These are phyloP conservation scores for Euspilapteryx auroguttella DNA, from an alignment of 2,888 invertebrate genomes.

Conservation along the genomic window DNA sequence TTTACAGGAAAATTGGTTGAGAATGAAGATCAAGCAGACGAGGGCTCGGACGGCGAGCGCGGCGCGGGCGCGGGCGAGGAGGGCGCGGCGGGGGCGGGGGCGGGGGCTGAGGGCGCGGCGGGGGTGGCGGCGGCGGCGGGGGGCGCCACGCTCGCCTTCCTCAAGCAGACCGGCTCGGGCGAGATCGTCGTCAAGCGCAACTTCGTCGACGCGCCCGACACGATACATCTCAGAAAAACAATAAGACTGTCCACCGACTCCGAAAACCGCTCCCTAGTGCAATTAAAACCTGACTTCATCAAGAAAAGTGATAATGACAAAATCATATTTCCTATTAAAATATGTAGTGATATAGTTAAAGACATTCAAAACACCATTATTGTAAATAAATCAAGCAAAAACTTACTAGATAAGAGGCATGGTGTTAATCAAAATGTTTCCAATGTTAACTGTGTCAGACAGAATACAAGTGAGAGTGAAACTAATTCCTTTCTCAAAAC, in stretches of 20 bases:
- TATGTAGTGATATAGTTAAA: constrained; percentile 47
- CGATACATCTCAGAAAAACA: constrained; percentile 41
- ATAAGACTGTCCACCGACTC: constrained; percentile 45
- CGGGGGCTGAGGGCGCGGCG: constrained; percentile 22
- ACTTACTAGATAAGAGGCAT: constrained; percentile 51
- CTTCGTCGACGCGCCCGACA: constrained; percentile 34
- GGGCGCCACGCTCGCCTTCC: constrained; percentile 33
- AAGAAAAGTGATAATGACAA: constrained; percentile 50
- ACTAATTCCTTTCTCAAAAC: constrained; percentile 40
- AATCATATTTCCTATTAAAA: constrained; percentile 44
- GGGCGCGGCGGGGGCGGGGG: constrained; percentile 12
- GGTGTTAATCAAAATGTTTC: constrained; percentile 52
- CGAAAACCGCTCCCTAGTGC: constrained; percentile 44
- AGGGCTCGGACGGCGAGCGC: constrained; percentile 49
- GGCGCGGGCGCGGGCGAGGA: constrained; percentile 20
- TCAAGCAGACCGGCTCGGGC: constrained; percentile 44
- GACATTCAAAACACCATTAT: constrained; percentile 53
- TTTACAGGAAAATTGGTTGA: constrained; percentile 62
- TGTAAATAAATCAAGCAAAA: constrained; percentile 53
- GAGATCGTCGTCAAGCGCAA: constrained; percentile 45
- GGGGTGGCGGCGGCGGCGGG: constrained; percentile 29
- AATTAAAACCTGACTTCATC: constrained; percentile 40
- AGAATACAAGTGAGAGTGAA: constrained; percentile 44
- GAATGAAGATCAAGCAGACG: constrained; percentile 61
- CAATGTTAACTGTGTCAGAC: constrained; percentile 44